Evolutionary conservation across 2,888 invertebrate genomes (phyloP).

Genomic region (Pterostichus niger): DNA sequence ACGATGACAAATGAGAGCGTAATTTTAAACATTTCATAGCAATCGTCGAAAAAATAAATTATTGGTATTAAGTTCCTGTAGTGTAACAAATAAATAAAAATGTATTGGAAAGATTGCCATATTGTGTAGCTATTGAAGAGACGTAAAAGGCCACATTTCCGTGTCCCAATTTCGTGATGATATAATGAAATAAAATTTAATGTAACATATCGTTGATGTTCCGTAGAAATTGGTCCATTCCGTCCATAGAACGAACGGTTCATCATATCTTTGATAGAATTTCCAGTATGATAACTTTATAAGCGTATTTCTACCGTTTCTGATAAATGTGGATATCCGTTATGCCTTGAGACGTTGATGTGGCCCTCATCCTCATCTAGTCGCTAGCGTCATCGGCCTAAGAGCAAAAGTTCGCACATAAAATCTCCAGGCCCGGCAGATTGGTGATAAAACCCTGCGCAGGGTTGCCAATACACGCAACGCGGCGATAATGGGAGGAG

Average conservation of each 20-base stretch:
- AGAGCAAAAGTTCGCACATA: slow-evolving; percentile 45
- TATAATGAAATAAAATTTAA: slow-evolving; percentile 20
- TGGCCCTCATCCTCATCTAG: not conserved
- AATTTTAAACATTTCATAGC: no score
- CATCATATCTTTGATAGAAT: slow-evolving; percentile 34
- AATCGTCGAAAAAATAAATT: no score
- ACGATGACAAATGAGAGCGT: no score
- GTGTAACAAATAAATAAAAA: no score
- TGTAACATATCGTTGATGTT: slow-evolving; percentile 25
- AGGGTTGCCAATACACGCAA: slow-evolving; percentile 10
- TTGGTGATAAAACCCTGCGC: slow-evolving; percentile 45
- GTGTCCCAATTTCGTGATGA: no score
- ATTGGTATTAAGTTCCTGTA: no score
- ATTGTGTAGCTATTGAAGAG: not conserved
- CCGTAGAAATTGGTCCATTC: slow-evolving; percentile 13
- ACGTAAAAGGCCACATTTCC: not conserved
- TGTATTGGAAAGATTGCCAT: no score
- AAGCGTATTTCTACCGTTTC: slow-evolving; percentile 20
- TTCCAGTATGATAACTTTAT: slow-evolving; percentile 45
- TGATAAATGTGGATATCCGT: slow-evolving; percentile 31
- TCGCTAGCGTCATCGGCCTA: slow-evolving; percentile 1
- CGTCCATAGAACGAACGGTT: not conserved
- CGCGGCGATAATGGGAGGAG: not conserved
- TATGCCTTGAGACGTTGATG: not conserved
- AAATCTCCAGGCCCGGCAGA: slow-evolving; percentile 21